Conservation (phyloP, 1,140 invertebrate genomes). For the Stegodyphus dumicola region DNA sequence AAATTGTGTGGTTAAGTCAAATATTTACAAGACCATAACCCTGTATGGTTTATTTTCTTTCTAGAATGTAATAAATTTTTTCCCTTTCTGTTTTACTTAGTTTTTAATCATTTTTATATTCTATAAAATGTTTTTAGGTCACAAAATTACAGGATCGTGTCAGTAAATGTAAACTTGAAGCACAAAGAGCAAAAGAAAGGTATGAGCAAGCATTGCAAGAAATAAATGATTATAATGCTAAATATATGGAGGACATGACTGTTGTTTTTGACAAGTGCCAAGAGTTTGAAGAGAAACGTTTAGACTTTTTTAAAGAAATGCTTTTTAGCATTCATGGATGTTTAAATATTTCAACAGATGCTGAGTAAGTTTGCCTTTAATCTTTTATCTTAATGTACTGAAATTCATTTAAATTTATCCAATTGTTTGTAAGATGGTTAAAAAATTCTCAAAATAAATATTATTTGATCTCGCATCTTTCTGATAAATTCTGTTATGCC, state of each 20-base stretch:
- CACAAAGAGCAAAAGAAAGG: slow-evolving; percentile 89
- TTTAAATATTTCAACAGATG: slow-evolving; percentile 91
- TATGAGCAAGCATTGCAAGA: slow-evolving; percentile 91
- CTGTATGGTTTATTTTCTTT: neutral
- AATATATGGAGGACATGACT: slow-evolving; percentile 97
- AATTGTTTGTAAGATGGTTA: too few species aligned
- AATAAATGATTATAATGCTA: slow-evolving; percentile 94
- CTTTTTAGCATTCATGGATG: slow-evolving; percentile 93
- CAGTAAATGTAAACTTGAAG: slow-evolving; percentile 92
- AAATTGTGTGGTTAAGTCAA: too few species aligned
- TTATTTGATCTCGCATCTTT: too few species aligned
- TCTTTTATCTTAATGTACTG: too few species aligned
- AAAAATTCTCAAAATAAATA: too few species aligned
- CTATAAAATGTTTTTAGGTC: slow-evolving; percentile 73
- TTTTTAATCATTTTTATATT: neutral
- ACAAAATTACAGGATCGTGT: slow-evolving; percentile 96
- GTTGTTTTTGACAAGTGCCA: slow-evolving; percentile 96
- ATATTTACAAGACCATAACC: too few species aligned
- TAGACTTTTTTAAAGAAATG: slow-evolving; percentile 94
- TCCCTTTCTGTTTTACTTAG: neutral
- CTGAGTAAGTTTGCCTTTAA: slow-evolving; percentile 76
- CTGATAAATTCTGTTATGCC: too few species aligned
- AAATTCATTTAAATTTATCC: too few species aligned
- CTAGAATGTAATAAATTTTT: neutral
- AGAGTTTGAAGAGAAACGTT: slow-evolving; percentile 91